Percentiles rank a stretch among this genome's conserved stretches.
Conservation (phyloP, 2,797 vertebrate genomes). For the Notolabrus celidotus region DNA sequence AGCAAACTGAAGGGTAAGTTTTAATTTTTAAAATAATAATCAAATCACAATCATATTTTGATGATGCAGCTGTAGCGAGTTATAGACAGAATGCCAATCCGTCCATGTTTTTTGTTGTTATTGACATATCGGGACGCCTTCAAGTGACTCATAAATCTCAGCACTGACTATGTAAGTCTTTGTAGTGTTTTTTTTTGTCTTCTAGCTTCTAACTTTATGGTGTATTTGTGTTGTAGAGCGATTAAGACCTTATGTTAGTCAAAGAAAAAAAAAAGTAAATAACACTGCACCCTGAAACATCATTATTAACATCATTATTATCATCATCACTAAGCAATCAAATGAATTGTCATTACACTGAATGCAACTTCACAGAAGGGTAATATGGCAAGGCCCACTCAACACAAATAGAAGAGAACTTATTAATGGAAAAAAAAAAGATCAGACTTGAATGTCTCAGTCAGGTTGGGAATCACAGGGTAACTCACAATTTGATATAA, state of each 20-base stretch:
- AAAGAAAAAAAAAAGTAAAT: not conserved
- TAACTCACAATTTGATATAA: no score
- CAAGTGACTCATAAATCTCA: not conserved
- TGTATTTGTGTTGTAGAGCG: no score
- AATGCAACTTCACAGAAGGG: no score
- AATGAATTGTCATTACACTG: not conserved
- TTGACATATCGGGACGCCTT: conserved; percentile 31
- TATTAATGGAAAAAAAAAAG: no score
- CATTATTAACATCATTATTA: not conserved
- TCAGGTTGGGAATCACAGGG: no score
- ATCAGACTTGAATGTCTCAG: no score
- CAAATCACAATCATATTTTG: no score
- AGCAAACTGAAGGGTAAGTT: not conserved
- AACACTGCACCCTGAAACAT: not conserved
- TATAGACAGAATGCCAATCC: not conserved
- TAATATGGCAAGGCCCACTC: no score
- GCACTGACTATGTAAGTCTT: not conserved
- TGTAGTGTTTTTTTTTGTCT: not conserved
- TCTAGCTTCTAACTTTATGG: no score
- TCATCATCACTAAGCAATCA: not conserved
- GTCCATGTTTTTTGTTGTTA: not conserved
- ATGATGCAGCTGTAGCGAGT: not conserved
- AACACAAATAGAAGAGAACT: no score
- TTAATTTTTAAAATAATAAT: not conserved
- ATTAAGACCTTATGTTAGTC: not conserved